Base-by-base conservation (phyloP, 2,888 invertebrate genomes). In the Seira ritae region DNA sequence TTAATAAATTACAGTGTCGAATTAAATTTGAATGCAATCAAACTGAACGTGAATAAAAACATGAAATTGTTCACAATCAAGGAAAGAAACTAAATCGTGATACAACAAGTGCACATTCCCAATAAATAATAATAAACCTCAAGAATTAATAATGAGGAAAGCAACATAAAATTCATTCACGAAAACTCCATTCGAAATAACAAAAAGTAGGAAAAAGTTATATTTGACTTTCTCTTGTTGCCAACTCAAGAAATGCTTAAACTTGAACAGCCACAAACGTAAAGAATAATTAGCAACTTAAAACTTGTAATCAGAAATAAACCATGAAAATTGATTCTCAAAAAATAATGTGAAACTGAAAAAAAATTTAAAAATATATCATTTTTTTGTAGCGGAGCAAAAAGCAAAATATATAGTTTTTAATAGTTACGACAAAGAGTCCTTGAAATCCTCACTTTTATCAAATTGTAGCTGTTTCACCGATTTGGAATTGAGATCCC, bases 381-480 rank as follows among this genome's bases (percentile, higher is more conserved):
- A 19, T 71, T 22, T 37, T 71, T 66, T 71, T 4, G 50, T 65
- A 73, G 82, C 74, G 67, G 71, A 79, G 82, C 85, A 78, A 66
- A 72, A 81, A 84, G 80, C 76, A 75, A 80, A 79, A 78, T 69
- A 80, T 80, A 76, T 68, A 84, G 67, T 79, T 75, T 76, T 80
- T 76, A 84, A 84, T 80, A 80, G 69, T 76, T 84, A 84, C 84
- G 80, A 82, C 83, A 86, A 86, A 83, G 79, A 86, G 83, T 81
- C 85, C 84, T 86, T 87, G 85, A 85, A 87, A 84, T 87, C 87
- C 89, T 89, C 89, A 89, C 89, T 89, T 89, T 89, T 87, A 86
- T 88, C 85, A 88, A 87, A 87, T 84, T 86, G 89, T 70, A 88
- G 89, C 83, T 85, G 87, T 87, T 89, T 88, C 85, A 87, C 88